Percentiles rank a stretch among this genome's conserved stretches.
phyloP scores from a whole-genome alignment of 1,140 invertebrate species.

The Schmidtea mediterranea region DNA sequence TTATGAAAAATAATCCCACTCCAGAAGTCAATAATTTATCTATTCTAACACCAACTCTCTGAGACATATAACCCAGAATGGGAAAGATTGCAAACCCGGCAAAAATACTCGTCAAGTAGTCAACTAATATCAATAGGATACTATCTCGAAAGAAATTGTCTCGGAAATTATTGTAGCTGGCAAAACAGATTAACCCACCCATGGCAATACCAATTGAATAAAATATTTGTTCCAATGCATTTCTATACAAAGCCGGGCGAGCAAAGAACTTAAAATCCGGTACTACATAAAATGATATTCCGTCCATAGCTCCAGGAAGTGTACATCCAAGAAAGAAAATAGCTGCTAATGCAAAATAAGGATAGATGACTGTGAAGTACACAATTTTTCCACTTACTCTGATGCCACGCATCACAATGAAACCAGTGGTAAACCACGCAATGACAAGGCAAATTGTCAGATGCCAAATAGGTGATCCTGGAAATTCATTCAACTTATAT shows the following conservation, averaged over 20 bases:
- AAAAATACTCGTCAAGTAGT: slow-evolving; percentile 37
- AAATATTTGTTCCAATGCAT: slow-evolving; percentile 53
- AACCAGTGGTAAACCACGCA: not conserved
- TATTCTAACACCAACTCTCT: slow-evolving; percentile 8
- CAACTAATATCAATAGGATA: slow-evolving; percentile 48
- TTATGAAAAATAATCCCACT: slow-evolving; percentile 51
- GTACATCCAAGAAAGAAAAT: not conserved
- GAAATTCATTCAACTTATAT: no score
- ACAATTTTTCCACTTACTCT: slow-evolving; percentile 1
- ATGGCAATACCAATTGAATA: slow-evolving; percentile 49
- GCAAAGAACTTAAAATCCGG: not conserved
- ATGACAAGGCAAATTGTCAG: not conserved
- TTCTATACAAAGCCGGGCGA: slow-evolving; percentile 41
- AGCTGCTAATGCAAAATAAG: not conserved
- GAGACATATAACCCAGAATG: slow-evolving; percentile 78
- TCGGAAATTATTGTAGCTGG: slow-evolving; percentile 49
- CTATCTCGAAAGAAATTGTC: slow-evolving; percentile 57
- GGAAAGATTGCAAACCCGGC: slow-evolving; percentile 85
- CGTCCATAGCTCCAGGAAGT: not conserved
- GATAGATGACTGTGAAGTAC: slow-evolving; percentile 3
- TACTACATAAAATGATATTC: slow-evolving; percentile 1
- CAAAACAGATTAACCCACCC: slow-evolving; percentile 40
- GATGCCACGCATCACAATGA: not conserved
- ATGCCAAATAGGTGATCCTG: not conserved
- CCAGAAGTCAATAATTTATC: slow-evolving; percentile 27